Conservation (phyloP, 2,113 vertebrate genomes). For the Vimba vimba region DNA sequence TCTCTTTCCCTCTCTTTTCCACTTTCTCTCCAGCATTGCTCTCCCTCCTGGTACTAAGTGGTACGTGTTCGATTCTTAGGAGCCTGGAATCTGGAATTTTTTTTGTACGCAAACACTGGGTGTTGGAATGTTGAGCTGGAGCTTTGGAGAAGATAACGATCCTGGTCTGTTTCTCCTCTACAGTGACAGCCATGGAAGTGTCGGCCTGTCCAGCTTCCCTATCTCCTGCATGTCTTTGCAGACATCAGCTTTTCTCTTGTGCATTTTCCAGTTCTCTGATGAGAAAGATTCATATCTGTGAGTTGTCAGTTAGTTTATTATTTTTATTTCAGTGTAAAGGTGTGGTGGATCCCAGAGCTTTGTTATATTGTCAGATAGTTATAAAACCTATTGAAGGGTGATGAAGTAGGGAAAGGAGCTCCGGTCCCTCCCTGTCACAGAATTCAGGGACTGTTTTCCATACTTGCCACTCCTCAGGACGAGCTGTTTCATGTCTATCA, state of each 20-base stretch:
- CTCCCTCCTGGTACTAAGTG: conserved; percentile 52
- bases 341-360: not conserved
- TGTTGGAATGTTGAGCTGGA: conserved; percentile 58
- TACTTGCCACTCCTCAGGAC: conserved; percentile 34
- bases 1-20: not conserved
- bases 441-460: conserved; percentile 1
- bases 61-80: conserved; percentile 50
- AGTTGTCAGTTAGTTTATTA: not conserved
- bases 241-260: not conserved
- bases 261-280: not conserved
- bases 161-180: conserved; percentile 62
- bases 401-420: not conserved
- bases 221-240: not conserved
- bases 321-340: not conserved
- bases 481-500: conserved; percentile 36
- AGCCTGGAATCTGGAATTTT: conserved; percentile 53
- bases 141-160: conserved; percentile 56
- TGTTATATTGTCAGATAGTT: not conserved
- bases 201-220: not conserved
- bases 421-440: not conserved
- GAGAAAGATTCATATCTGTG: not conserved
- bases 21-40: conserved; percentile 23
- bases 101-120: conserved; percentile 40
- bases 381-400: not conserved
- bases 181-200: conserved; percentile 46